Percentiles rank a stretch among this genome's conserved stretches.
Evolutionary conservation across 1,140 invertebrate genomes (phyloP).

Genomic region (Lepidostoma basale): DNA sequence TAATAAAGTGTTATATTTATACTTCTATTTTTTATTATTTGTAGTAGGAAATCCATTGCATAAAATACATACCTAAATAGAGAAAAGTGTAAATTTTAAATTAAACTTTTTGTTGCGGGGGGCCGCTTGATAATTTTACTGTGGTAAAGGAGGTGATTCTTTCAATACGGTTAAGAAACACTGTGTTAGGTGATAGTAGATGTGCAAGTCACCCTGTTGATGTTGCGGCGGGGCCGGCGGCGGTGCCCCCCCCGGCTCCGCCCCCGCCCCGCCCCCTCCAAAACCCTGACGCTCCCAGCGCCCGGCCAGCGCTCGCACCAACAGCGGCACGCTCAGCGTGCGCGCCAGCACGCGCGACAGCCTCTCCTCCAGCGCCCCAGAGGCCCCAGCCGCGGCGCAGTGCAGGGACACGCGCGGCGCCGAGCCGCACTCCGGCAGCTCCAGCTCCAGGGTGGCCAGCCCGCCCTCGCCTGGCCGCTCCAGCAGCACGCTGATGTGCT

Average conservation of each 20-base stretch:
- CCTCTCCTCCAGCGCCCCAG: slow-evolving; percentile 57
- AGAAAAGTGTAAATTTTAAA: too few relatives aligned
- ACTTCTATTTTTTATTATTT: too few relatives aligned
- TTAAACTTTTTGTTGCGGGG: too few relatives aligned
- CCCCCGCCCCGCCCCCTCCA: slow-evolving; percentile 57
- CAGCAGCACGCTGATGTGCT: slow-evolving; percentile 87
- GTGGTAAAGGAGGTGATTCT: too few relatives aligned
- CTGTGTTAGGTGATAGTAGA: too few relatives aligned
- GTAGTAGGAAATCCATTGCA: too few relatives aligned
- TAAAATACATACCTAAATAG: too few relatives aligned
- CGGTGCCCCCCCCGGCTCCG: slow-evolving; percentile 55
- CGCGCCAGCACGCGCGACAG: slow-evolving; percentile 86
- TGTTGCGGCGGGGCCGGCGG: slow-evolving; percentile 28
- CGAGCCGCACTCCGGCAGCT: slow-evolving; percentile 77
- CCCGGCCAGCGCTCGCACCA: slow-evolving; percentile 72
- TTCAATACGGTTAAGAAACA: too few relatives aligned
- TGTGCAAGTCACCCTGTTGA: neutral
- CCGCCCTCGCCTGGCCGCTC: slow-evolving; percentile 92
- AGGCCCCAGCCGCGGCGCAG: slow-evolving; percentile 15
- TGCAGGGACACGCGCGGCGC: slow-evolving; percentile 68
- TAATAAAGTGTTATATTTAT: too few relatives aligned
- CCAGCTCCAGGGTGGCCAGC: slow-evolving; percentile 89
- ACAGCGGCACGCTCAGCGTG: slow-evolving; percentile 89
- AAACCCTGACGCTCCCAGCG: slow-evolving; percentile 65
- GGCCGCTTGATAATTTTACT: too few relatives aligned